These are phyloP conservation scores for Dione juno DNA, from an alignment of 2,888 invertebrate genomes.

Conservation along the genomic window DNA sequence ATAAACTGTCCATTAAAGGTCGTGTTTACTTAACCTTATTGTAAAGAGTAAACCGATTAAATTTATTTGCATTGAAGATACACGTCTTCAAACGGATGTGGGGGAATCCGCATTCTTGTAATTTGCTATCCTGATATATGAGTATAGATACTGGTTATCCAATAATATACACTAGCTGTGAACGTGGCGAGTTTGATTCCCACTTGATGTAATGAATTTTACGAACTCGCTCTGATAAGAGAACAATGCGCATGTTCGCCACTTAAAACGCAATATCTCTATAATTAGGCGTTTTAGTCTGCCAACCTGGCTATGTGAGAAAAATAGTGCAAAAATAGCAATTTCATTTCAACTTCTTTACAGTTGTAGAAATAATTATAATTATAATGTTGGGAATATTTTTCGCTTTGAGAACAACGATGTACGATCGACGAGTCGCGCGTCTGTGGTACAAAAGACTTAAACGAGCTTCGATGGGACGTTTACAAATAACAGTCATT, in stretches of 20 bases:
- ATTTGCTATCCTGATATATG: slow-evolving; percentile 25
- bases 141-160: background rate
- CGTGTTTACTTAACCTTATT: slow-evolving; percentile 37
- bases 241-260: too few species aligned
- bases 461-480: slow-evolving; percentile 19
- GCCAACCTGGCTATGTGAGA: too few species aligned
- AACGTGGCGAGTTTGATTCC: too few species aligned
- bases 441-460: slow-evolving; percentile 23
- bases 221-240: too few species aligned
- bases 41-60: slow-evolving; percentile 36
- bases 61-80: slow-evolving; percentile 36
- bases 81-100: slow-evolving; percentile 41
- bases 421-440: background rate
- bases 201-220: too few species aligned
- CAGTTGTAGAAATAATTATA: too few species aligned
- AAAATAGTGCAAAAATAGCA: too few species aligned
- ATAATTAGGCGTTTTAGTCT: too few species aligned
- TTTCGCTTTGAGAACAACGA: too few species aligned
- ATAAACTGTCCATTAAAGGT: slow-evolving; percentile 38
- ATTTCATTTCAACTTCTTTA: too few species aligned
- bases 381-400: too few species aligned
- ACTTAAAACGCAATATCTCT: too few species aligned
- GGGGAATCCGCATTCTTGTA: slow-evolving; percentile 41
- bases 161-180: background rate
- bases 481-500: slow-evolving; percentile 14